Evolutionary conservation across 1,140 invertebrate genomes (phyloP), one percentile per base, ranked within the genome.

Genomic region (Drosophila aff.): DNA sequence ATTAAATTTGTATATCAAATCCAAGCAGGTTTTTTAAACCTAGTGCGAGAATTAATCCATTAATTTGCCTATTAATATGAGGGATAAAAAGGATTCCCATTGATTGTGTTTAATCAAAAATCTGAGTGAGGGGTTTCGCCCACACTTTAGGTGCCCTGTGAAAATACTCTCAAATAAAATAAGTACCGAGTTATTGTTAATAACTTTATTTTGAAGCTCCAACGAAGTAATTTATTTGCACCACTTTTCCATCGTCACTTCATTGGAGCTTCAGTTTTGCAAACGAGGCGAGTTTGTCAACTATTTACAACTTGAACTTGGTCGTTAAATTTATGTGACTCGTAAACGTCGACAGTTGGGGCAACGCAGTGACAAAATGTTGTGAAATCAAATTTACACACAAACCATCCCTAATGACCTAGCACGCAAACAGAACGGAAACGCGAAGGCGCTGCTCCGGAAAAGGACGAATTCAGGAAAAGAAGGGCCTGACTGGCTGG

Each of bases 341-440:
- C 85, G 75, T 90, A 90, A 90, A 85, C 69, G 49, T 67, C 47
- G 31, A 74, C 82, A 87, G 85, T 82, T 73, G 62, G 55, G 68
- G 52, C 76, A 57, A 61, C 68, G 50, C 78, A 71, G 85, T 81
- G 85, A 61, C 85, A 84, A 89, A 89, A 90, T 89, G 85, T 90
- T 85, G 68, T 76, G 81, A 90, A 90, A 90, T 90, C 85, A 90
- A 90, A 90, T 90, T 90, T 90, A 43, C 71, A 73, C 81, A 90
- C 79, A 90, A 90, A 85, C 75, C 75, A 53, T 82, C 81, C 81
- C 79, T 82, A 90, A 90, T 90, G 84, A 85, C 67, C 67, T 46
- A 44, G 47, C 53, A 49, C 67, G 33, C 67, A 60, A 50, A 60
- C 67, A 50, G 55, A 50, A 31, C 38, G 53, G 38, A 73, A 49